A percentile compares a stretch with the other conserved stretches of the same genome.
Conservation (phyloP, 2,113 vertebrate species). For the Prolemur simus region DNA sequence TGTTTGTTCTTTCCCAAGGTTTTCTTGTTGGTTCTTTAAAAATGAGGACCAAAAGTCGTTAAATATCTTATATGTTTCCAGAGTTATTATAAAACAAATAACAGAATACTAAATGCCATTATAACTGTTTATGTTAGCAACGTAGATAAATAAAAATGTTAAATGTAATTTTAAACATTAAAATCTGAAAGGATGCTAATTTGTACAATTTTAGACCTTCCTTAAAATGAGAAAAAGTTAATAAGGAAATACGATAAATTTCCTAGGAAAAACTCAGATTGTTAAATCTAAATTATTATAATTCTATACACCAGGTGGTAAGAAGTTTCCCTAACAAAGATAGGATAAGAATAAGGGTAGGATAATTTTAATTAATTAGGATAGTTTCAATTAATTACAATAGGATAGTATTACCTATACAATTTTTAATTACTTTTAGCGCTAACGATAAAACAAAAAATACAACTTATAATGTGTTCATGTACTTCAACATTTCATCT, state of each 20-base stretch:
- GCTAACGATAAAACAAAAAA: not conserved
- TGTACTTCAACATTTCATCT: not conserved
- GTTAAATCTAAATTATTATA: not conserved
- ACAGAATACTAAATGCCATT: not conserved
- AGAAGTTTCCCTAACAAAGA: not conserved
- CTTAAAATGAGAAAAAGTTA: not conserved
- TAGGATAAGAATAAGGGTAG: not conserved
- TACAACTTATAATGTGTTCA: not conserved
- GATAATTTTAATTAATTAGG: not conserved
- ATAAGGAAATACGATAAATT: not conserved
- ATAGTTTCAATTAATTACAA: not conserved
- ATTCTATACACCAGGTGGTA: not conserved
- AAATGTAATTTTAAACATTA: conserved; percentile 3
- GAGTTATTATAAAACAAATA: conserved; percentile 13
- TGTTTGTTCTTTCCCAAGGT: conserved; percentile 97
- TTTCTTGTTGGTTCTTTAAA: conserved; percentile 96
- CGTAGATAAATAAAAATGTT: not conserved
- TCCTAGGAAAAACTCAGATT: not conserved
- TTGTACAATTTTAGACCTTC: not conserved
- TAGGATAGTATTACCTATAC: no score
- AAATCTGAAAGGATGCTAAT: not conserved
- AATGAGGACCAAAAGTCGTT: conserved; percentile 55
- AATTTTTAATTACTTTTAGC: not conserved
- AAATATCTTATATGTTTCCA: not conserved
- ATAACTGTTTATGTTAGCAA: not conserved